Base-by-base conservation (phyloP, 2,888 invertebrate genomes). In the Dione vanillae region DNA sequence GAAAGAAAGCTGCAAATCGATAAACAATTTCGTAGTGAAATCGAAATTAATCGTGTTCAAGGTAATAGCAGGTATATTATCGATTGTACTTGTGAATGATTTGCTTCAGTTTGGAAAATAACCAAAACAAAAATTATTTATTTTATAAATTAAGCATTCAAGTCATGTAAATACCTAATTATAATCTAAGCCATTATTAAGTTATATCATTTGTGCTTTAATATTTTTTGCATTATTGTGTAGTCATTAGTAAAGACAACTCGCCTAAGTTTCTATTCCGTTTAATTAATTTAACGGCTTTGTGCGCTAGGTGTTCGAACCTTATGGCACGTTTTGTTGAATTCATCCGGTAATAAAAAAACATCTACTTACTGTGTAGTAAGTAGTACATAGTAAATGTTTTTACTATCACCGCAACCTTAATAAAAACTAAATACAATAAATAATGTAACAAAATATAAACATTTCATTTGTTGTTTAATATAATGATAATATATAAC, bases 21-120 rank as follows among this genome's bases (percentile, higher is more conserved):
- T 75, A 72, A 76, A 78, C 76, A 74, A 80, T 79, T 79, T 78
- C 75, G 74, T 73, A 78, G 82, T 78, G 83, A 85, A 82, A 84
- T 80, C 80, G 78, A 80, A 82, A 79, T 83, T 78, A 79, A 81
- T 80, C 78, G 72, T 67, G 75, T 78, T 71, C 75, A 70, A 77
- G 75, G 72, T 70, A 69, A 72, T 61, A 66, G 65, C 41, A 49
- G 58, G 41, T 52, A 70, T 54, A 68, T 54, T 70, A 65, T 67
- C 61, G 65, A 37, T 51, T 37, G 45, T 20, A 73, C 41, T 61
- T 45, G 35, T 67, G 43, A 58, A 35, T 47, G 43, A 68, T 49
- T 70, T 51, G 43, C 11, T 40, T 20, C 1, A 52, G 19, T 27
- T 27, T 43, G 5, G 6, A 43, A 43, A 41, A 35, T n/a, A 8